Conservation (phyloP, 2,888 invertebrate genomes). For the Phaedon cochleariae region DNA sequence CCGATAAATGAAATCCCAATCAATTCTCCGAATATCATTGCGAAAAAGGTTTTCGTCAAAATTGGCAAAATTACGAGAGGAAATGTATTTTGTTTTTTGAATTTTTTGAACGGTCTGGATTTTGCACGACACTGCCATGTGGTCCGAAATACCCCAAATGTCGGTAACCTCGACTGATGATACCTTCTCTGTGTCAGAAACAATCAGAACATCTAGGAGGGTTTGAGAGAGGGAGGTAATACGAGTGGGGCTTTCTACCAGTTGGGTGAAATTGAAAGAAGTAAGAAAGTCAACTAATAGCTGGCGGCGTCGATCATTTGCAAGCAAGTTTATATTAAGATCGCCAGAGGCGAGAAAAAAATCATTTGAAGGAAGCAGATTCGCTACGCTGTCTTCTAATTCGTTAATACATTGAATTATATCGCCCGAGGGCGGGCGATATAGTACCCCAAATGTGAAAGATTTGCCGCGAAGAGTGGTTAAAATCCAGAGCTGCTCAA, state of each 20-base stretch:
- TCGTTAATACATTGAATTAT: not conserved
- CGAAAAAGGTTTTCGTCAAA: not conserved
- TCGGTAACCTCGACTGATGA: not conserved
- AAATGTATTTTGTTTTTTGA: not conserved
- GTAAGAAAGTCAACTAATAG: not conserved
- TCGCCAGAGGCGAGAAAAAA: not conserved
- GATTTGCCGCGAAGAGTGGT: slow-evolving; percentile 6
- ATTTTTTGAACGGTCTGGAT: not conserved
- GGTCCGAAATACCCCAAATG: not conserved
- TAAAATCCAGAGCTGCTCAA: not conserved
- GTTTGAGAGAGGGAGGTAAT: not conserved
- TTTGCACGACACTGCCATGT: not conserved
- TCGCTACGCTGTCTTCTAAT: not conserved
- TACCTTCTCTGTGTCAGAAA: not conserved
- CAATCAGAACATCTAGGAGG: not conserved
- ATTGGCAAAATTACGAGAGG: not conserved
- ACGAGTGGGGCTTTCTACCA: not conserved
- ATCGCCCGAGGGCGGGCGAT: no score
- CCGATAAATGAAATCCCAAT: not conserved
- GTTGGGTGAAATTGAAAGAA: not conserved
- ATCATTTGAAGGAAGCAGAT: not conserved
- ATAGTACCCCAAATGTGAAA: slow-evolving; percentile 6
- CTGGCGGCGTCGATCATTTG: not conserved
- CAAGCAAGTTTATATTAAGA: no score
- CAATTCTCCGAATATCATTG: no score